Evolutionary conservation across 2,797 vertebrate genomes (phyloP), one percentile per base, ranked within the genome.

Genomic region (Lycodopsis pacificus): DNA sequence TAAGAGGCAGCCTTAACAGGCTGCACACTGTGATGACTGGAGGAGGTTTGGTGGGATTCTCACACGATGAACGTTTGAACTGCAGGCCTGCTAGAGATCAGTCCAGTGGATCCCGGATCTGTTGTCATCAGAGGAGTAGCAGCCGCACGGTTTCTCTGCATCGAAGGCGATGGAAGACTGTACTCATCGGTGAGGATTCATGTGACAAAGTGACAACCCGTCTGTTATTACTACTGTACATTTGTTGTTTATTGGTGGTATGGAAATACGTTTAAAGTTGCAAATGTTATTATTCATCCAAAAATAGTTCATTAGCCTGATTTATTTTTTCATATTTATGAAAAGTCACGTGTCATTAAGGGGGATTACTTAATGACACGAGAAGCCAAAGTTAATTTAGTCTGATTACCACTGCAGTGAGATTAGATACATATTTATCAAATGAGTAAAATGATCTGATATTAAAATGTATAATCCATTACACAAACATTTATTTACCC

Each of bases 1-100:
- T 0, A 20, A 27, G 58, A 17, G 13, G 3, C 30, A 34, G 34
- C 27, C 17, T 15, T 40, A 4, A 53, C 5, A 6, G 0, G 11
- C 53, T 17, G 22, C 12, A 40, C 19, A 32, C 25, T 38, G 25
- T 17, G 2, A 7, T 22, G 51, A 40, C 0, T 11, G 15, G 4
- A 68, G 65, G 1, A 5, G 20, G 7, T 11, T 53, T 40, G 2
- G 4, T 6, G 27, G 4, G 11, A 13, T 3, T 17, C 22, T 71
- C 12, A 68, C 14, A 36, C 75, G 7, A 58, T 63, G 15, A 62
- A 46, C 11, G 2, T 84, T 19, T 90, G 19, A 74, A 46, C 75
- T 70, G 12, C 80, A 99, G 98, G 96, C 92, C 86, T 99, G 83
- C 82, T 99, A 87, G 98, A 99, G 91, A 98, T 99, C 77, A 91